phyloP scores from a whole-genome alignment of 2,797 vertebrate genomes.

The Spinibarbus caldwelli region DNA sequence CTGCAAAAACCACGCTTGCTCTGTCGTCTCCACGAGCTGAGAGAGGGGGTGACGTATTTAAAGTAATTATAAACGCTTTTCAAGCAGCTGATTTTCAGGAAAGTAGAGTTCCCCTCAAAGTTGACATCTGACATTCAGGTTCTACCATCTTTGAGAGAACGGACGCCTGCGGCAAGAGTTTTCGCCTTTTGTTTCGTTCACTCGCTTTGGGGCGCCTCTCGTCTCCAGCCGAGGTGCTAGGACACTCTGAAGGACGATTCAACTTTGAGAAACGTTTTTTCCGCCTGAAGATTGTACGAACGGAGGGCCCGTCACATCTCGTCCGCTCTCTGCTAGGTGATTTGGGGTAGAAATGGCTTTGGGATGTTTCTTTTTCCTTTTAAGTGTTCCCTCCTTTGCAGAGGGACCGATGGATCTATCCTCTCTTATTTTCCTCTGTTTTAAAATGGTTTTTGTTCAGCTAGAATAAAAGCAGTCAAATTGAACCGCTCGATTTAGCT shows the following conservation, averaged over 20 bases:
- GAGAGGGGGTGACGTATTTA: conserved; percentile 63
- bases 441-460: conserved; percentile 64
- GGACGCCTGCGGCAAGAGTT: conserved; percentile 19
- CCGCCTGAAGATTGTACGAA: conserved; percentile 58
- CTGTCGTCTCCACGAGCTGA: conserved; percentile 72
- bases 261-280: conserved; percentile 77
- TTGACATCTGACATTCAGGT: conserved; percentile 67
- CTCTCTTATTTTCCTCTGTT: conserved; percentile 38
- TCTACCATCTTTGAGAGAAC: conserved; percentile 64
- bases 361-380: conserved; percentile 54
- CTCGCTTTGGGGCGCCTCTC: not conserved
- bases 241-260: conserved; percentile 60
- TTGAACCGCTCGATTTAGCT: conserved; percentile 76
- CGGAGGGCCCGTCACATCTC: conserved; percentile 69
- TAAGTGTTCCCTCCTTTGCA: conserved; percentile 74
- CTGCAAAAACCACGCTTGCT: conserved; percentile 68
- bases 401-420: conserved; percentile 78
- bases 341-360: conserved; percentile 75
- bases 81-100: conserved; percentile 68
- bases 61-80: conserved; percentile 73
- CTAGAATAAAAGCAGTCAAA: conserved; percentile 65
- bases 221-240: conserved; percentile 50
- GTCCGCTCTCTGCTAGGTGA: conserved; percentile 81
- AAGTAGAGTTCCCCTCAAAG: conserved; percentile 71
- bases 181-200: conserved; percentile 4